Conservation (phyloP, 1,140 invertebrate genomes). For the Drosophila tropicalis region DNA sequence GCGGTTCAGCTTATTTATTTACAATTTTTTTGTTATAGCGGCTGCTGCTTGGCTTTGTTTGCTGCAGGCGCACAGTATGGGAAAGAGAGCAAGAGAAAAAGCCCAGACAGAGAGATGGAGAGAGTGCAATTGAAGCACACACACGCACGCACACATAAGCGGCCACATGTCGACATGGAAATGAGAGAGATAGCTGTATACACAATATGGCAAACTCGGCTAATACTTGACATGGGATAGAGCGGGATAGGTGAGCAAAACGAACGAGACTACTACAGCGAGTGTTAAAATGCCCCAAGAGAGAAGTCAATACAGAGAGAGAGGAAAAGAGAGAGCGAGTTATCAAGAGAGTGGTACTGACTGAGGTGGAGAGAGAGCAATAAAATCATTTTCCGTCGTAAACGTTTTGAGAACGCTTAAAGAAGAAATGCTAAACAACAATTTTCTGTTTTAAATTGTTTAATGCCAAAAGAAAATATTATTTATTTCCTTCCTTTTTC, state of each 20-base stretch:
- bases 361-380: background rate
- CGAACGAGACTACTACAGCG: background rate
- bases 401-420: slow-evolving; percentile 7
- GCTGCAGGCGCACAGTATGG: slow-evolving; percentile 37
- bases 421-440: slow-evolving; percentile 6
- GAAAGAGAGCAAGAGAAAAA: slow-evolving; percentile 16
- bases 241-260: background rate
- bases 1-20: slow-evolving; percentile 39
- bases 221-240: background rate
- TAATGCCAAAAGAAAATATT: background rate
- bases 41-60: slow-evolving; percentile 46
- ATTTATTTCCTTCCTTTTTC: background rate
- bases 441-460: slow-evolving; percentile 6
- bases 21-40: slow-evolving; percentile 47
- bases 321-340: background rate
- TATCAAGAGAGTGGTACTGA: background rate
- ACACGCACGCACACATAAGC: slow-evolving; percentile 33
- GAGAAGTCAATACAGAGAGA: background rate
- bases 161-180: slow-evolving; percentile 51
- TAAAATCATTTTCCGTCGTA: slow-evolving; percentile 12
- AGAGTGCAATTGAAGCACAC: slow-evolving; percentile 32
- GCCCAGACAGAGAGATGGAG: slow-evolving; percentile 25
- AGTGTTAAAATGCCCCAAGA: background rate
- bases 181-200: slow-evolving; percentile 40
- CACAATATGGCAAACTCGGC: slow-evolving; percentile 1